Conservation (phyloP, 2,797 vertebrate genomes). For the Gambusia yucatana region DNA sequence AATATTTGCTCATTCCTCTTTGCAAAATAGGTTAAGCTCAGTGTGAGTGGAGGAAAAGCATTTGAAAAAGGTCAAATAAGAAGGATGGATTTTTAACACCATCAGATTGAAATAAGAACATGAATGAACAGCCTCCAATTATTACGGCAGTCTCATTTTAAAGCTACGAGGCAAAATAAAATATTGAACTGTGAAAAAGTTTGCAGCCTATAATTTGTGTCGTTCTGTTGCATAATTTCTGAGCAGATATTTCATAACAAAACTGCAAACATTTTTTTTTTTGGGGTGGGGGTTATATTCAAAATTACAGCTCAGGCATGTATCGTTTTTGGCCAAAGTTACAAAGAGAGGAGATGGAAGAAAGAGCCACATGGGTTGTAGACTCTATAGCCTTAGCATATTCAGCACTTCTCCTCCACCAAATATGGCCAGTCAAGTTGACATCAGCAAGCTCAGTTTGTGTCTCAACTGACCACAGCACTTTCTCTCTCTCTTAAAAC, state of each 20-base stretch:
- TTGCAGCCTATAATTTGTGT: background rate
- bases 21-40: background rate
- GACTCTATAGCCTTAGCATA: background rate
- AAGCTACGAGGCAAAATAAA: background rate
- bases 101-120: background rate
- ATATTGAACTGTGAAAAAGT: background rate
- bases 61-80: background rate
- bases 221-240: background rate
- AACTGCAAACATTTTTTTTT: background rate
- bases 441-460: background rate
- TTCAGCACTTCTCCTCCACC: background rate
- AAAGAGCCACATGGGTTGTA: background rate
- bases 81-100: background rate
- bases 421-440: background rate
- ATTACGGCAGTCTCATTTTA: background rate
- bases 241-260: background rate
- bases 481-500: background rate
- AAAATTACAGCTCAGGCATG: background rate
- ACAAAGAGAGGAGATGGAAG: background rate
- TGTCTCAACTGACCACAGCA: background rate
- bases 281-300: background rate
- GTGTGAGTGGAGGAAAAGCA: background rate
- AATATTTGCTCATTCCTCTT: background rate
- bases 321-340: background rate
- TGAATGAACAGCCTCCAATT: background rate